These are phyloP conservation scores for Iselma pallidipennis DNA, from an alignment of 2,888 invertebrate species.

Conservation along the genomic window DNA sequence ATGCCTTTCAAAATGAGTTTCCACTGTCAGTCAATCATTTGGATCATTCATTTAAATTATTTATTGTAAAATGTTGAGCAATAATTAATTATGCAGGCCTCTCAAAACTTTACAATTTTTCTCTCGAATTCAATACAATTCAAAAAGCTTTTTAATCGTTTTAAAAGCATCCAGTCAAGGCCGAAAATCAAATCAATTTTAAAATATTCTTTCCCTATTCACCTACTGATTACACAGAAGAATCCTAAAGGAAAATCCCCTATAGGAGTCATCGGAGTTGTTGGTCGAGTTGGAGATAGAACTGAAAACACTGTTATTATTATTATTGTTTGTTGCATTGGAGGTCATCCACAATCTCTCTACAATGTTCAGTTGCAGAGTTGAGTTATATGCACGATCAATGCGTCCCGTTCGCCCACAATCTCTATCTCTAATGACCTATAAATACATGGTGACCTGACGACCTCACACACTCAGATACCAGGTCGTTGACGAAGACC, in stretches of 20 bases:
- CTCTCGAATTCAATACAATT: too few relatives aligned
- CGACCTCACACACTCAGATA: constrained; percentile 15
- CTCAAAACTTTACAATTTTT: neutral
- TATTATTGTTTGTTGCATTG: constrained; percentile 2
- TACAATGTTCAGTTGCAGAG: constrained; percentile 3
- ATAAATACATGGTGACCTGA: constrained; percentile 20
- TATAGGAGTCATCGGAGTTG: too few relatives aligned
- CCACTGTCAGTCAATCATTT: neutral
- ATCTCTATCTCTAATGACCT: constrained; percentile 23
- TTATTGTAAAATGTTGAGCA: neutral
- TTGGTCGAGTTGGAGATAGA: too few relatives aligned
- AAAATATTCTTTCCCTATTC: too few relatives aligned
- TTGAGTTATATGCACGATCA: constrained; percentile 6
- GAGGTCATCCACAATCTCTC: constrained; percentile 21
- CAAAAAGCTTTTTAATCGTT: too few relatives aligned
- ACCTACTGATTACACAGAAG: too few relatives aligned
- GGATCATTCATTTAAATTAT: neutral
- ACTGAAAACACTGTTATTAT: too few relatives aligned
- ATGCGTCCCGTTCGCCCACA: constrained; percentile 17
- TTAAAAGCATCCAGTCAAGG: neutral
- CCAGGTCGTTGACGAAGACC: neutral
- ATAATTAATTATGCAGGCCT: neutral
- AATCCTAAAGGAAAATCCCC: too few relatives aligned
- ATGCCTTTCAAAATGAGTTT: neutral
- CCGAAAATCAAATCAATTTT: neutral